Base-by-base conservation (phyloP, 1,140 invertebrate species). In the Neodiprion pinetum region DNA sequence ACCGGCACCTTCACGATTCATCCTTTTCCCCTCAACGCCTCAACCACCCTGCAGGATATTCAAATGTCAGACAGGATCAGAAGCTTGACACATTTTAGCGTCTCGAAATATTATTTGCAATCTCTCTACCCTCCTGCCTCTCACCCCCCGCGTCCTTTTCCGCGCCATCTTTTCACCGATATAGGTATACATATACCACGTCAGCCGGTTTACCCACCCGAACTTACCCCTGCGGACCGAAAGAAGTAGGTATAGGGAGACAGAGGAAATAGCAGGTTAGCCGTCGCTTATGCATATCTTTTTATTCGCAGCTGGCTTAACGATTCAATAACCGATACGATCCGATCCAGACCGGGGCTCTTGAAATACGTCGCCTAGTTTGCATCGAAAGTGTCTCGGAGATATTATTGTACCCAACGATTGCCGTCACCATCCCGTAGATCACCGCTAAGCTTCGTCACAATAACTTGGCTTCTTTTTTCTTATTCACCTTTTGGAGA, bases 11-110 rank as follows among this genome's bases (percentile, higher is more conserved):
- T 67, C 48, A 69, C 65, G 28, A 40, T 40, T 40, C 28, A 40
- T 40, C 50, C n/a, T 28, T 21, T 48, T 71, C 71, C 73, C 68
- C 74, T 74, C 50, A 28, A 17, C 72, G 66, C 68, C 67, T 66
- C 71, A 68, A 67, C 72, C 73, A 78, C 78, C 75, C 80, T 40
- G 28, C 69, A 76, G 83, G 86, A 87, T 88, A 88, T 88, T 88
- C 85, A 88, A 88, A 88, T 88, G 87, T 88, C 87, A 88, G 82
- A 75, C 76, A 79, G 86, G 87, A 88, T 88, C 87, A 87, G 80
- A 76, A 77, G 78, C 80, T 86, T 88, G 87, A 88, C 87, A 88
- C 86, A 81, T 88, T 88, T 88, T 88, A 87, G 80, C 87, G 80
- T 84, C 80, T 84, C 79, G 83, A 83, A 88, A 88, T 88, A 87